phyloP scores from a whole-genome alignment of 2,888 invertebrate genomes.

The Trachelus troglodyta region DNA sequence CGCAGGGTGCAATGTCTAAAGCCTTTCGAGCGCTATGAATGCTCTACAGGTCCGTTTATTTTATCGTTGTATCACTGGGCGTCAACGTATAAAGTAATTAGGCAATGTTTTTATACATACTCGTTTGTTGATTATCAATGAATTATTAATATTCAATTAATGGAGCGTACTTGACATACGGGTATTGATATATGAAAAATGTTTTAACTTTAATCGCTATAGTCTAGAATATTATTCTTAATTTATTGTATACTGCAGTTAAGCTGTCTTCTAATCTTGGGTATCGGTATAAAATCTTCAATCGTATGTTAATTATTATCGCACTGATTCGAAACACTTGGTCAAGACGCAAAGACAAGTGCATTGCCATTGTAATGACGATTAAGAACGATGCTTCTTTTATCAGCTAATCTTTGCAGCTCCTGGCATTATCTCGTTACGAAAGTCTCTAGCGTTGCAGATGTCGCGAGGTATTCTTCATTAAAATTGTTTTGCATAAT shows the following conservation, averaged over 20 bases:
- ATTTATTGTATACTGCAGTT: background rate
- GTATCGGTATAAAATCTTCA: background rate
- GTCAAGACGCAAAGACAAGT: background rate
- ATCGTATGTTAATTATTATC: background rate
- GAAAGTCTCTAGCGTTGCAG: background rate
- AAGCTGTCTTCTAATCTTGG: background rate
- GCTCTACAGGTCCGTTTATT: background rate
- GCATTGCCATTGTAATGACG: background rate
- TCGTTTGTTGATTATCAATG: too few species aligned
- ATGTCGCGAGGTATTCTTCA: background rate
- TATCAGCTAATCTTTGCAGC: background rate
- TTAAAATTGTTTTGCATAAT: background rate
- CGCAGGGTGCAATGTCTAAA: background rate
- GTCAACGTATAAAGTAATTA: background rate
- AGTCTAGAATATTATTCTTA: background rate
- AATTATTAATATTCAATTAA: too few species aligned
- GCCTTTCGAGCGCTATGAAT: background rate
- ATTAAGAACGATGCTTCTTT: background rate
- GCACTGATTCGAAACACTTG: background rate
- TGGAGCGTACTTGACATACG: too few species aligned
- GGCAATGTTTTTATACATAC: background rate
- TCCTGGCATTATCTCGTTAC: background rate
- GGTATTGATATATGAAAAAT: background rate
- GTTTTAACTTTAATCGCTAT: background rate
- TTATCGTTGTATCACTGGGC: background rate